Base-by-base conservation (phyloP, 1,140 invertebrate species). In the Nixonia krombeini region DNA sequence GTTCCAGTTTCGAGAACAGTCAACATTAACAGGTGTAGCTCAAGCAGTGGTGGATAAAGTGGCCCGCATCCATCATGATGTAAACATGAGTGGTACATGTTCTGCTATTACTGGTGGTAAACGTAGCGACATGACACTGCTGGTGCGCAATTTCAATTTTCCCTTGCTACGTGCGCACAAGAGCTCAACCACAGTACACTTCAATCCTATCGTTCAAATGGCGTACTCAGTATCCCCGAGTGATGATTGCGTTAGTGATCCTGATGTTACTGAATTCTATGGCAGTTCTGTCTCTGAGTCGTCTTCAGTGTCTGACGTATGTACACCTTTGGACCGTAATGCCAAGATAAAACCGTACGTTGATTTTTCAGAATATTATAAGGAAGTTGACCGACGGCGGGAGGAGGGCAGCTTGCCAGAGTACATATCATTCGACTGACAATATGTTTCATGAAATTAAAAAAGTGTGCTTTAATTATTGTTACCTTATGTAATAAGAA, bases 71-170 rank as follows among this genome's bases (percentile, higher is more conserved):
- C 95, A 96, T 76, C 91, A 95, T 58, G 92, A 96, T 46, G 88
- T 89, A 46, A 95, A 90, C 71, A 90, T 93, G 84, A 89, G 87
- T 47, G 88, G 87, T 46, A 86, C 85, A 4, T 62, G 86, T 3
- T 78, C 86, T 74, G n/a, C n/a, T n/a, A n/a, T n/a, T n/a, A 84
- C 84, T 3, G 74, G 71, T 29, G 80, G 83, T 12, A 89, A 89
- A 72, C 79, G 91, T 31, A 92, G 93, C 56, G 93, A 95, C 73
- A 94, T 96, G 61, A 96, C 94, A 0, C 85, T 97, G 4, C 75
- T 97, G 0, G 91, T 97, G 33, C 84, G 94, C 29, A 96, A 96
- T 79, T 96, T 96, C 73, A 95, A 94, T 81, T 95, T 91, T 73
- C 88, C 90, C 4, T 78, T 95, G 9, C 89, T 91, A 1, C 88